Evolutionary conservation across 2,888 invertebrate species (phyloP).

Genomic region (Bibio marci): DNA sequence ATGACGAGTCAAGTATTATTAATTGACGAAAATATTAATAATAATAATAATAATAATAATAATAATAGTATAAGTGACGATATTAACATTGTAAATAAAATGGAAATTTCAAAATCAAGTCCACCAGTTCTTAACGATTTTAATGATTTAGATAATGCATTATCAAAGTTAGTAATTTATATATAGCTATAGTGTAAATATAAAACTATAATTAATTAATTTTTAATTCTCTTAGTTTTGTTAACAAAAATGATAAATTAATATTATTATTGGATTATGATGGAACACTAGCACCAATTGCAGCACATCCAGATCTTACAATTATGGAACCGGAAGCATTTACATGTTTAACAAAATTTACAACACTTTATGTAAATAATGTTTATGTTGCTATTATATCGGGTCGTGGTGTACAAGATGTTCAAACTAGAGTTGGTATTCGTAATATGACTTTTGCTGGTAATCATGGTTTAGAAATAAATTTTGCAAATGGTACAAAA

Average conservation of each 20-base stretch:
- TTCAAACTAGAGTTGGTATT: conserved; percentile 41
- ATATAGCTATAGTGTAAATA: too few species aligned
- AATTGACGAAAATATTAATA: too few species aligned
- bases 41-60: too few species aligned
- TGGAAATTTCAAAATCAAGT: too few species aligned
- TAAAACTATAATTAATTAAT: too few species aligned
- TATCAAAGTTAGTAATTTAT: too few species aligned
- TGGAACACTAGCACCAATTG: conserved; percentile 55
- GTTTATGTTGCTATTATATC: conserved; percentile 55
- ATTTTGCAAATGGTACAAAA: conserved; percentile 53
- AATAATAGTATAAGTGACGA: too few species aligned
- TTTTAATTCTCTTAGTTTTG: neutral
- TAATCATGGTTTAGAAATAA: conserved; percentile 56
- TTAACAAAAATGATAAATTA: conserved; percentile 42
- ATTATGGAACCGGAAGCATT: conserved; percentile 48
- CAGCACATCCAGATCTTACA: conserved; percentile 51
- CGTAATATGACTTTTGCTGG: conserved; percentile 48
- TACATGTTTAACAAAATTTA: conserved; percentile 40
- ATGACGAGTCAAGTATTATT: too few species aligned
- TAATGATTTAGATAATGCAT: too few species aligned
- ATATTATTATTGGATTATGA: conserved; percentile 56
- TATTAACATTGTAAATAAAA: too few species aligned
- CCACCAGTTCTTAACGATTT: too few species aligned
- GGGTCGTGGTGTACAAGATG: conserved; percentile 50
- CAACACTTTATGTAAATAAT: conserved; percentile 33